Percentiles rank a stretch among this genome's conserved stretches.
Conservation (phyloP, 2,113 vertebrate species). For the Motacilla alba region DNA sequence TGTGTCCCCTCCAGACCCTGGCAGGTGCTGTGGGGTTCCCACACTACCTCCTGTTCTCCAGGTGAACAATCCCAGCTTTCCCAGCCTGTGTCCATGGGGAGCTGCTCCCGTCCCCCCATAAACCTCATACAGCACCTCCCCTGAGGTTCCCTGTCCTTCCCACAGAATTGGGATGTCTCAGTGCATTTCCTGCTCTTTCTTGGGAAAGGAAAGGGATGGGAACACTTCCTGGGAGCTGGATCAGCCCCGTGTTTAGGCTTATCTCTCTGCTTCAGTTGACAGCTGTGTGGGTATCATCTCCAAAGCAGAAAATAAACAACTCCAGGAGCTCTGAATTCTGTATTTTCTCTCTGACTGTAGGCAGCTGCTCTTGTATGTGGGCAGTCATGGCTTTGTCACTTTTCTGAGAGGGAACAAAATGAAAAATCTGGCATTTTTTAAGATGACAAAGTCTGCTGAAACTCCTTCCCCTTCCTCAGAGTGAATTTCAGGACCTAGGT, state of each 20-base stretch:
- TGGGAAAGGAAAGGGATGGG: not conserved
- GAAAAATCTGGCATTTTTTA: not conserved
- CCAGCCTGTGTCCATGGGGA: not conserved
- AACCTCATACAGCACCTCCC: not conserved
- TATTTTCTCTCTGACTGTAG: not conserved
- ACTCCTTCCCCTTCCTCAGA: not conserved
- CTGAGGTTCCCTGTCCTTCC: not conserved
- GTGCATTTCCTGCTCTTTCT: not conserved
- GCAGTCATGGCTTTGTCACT: not conserved
- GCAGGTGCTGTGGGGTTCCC: not conserved
- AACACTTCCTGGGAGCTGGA: not conserved
- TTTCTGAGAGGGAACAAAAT: not conserved
- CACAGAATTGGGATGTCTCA: not conserved
- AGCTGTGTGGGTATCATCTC: not conserved
- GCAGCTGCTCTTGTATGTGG: not conserved
- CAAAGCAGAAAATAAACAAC: not conserved
- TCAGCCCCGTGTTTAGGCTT: not conserved
- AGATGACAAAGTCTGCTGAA: not conserved
- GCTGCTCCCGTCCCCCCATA: not conserved
- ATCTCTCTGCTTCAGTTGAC: not conserved
- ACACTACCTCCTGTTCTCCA: not conserved
- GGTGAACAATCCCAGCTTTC: not conserved
- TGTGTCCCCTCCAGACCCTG: not conserved
- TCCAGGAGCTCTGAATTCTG: not conserved
- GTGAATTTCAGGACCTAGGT: not conserved